Conservation (phyloP, 2,888 invertebrate genomes). For the Thecophora atra region DNA sequence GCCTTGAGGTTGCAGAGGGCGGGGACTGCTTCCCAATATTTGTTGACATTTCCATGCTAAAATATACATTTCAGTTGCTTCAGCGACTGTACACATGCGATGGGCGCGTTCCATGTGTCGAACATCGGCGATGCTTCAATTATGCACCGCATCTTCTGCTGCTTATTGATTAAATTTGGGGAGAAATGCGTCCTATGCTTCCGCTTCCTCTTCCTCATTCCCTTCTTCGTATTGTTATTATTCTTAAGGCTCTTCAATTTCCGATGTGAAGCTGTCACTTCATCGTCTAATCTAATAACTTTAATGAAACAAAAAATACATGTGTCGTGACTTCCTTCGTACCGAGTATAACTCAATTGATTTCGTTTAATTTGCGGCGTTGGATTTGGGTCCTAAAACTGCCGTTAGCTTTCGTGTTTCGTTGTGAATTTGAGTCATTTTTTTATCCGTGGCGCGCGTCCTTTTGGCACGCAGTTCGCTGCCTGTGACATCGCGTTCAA, state of each 20-base stretch:
- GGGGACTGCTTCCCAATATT: not conserved
- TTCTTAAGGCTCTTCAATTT: slow-evolving; percentile 12
- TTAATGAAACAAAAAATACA: slow-evolving; percentile 7
- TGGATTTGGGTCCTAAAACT: slow-evolving; percentile 14
- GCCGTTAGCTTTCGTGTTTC: slow-evolving; percentile 2
- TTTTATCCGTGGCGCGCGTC: not conserved
- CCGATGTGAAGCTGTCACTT: slow-evolving; percentile 11
- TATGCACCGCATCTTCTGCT: slow-evolving; percentile 6
- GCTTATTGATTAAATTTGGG: slow-evolving; percentile 19
- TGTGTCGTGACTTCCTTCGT: slow-evolving; percentile 10
- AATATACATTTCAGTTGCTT: no score
- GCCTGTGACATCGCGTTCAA: slow-evolving; percentile 30
- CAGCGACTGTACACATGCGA: not conserved
- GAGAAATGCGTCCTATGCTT: not conserved
- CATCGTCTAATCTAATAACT: not conserved
- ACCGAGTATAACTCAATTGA: slow-evolving; percentile 20
- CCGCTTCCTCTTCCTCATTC: not conserved
- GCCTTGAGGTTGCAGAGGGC: not conserved
- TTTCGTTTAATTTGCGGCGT: slow-evolving; percentile 19
- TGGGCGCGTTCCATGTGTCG: slow-evolving; percentile 1
- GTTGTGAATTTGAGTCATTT: not conserved
- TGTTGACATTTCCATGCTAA: no score
- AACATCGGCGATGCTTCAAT: not conserved
- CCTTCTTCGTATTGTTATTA: no score
- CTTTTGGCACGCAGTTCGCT: slow-evolving; percentile 23